These are phyloP conservation scores for Protophormia terraenovae DNA, from an alignment of 2,888 invertebrate species.

Conservation along the genomic window DNA sequence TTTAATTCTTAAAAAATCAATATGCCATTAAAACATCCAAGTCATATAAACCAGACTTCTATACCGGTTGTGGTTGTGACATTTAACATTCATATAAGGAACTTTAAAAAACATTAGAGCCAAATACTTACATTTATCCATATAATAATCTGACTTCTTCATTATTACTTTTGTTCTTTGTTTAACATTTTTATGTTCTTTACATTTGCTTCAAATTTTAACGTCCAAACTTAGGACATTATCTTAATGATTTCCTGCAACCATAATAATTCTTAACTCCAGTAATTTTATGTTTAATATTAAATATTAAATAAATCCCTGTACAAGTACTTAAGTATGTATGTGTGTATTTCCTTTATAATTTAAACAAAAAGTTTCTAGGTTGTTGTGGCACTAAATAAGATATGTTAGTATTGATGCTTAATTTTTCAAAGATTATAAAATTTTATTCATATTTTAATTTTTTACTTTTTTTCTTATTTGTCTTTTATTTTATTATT, in stretches of 20 bases:
- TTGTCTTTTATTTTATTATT: background rate
- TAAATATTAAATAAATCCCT: background rate
- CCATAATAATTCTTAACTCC: background rate
- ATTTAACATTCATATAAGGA: background rate
- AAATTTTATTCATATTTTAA: slow-evolving; percentile 10
- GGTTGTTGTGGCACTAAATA: background rate
- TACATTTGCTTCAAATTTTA: background rate
- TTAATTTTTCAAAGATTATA: slow-evolving; percentile 2
- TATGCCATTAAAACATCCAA: background rate
- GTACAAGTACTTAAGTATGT: background rate
- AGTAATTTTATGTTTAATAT: background rate
- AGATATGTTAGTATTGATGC: background rate
- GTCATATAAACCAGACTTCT: background rate
- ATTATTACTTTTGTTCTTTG: background rate
- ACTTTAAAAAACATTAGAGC: background rate
- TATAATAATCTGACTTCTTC: background rate
- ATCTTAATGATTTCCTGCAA: slow-evolving; percentile 2
- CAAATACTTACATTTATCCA: background rate
- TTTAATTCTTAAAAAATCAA: background rate
- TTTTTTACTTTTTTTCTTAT: background rate
- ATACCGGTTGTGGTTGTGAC: background rate
- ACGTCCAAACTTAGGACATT: background rate
- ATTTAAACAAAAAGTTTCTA: background rate
- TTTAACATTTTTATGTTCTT: background rate
- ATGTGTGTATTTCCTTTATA: too few relatives aligned